Conservation (phyloP, 2,113 vertebrate species). For the Chloropsis hardwickii region DNA sequence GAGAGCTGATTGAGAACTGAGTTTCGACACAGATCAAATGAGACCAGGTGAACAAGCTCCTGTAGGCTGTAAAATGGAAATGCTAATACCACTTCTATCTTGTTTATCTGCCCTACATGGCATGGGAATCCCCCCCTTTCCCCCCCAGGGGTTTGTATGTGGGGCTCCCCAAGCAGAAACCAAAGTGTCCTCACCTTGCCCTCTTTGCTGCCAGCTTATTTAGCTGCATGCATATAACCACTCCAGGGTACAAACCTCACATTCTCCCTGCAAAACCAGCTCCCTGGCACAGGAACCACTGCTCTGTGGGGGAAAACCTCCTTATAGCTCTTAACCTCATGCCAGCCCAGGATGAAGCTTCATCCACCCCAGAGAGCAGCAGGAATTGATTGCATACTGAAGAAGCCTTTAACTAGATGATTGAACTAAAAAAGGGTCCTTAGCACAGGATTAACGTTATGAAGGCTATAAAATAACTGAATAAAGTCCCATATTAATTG, state of each 20-base stretch:
- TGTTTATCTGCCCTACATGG: neutral
- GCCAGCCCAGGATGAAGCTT: neutral
- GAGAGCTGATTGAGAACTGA: neutral
- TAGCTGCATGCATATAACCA: neutral
- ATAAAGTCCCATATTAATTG: neutral
- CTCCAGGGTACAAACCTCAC: neutral
- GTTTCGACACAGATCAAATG: neutral
- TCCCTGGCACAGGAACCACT: neutral
- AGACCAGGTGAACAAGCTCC: neutral
- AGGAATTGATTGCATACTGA: neutral
- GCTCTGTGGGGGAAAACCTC: neutral
- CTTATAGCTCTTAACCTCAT: neutral
- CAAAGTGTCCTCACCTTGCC: neutral
- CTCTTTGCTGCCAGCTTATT: neutral
- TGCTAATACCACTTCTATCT: neutral
- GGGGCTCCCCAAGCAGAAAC: neutral
- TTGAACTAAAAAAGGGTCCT: neutral
- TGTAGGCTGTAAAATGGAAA: neutral
- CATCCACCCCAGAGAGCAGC: neutral
- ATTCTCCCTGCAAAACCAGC: neutral
- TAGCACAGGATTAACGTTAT: constrained; percentile 18
- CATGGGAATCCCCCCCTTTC: neutral
- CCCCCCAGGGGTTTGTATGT: neutral
- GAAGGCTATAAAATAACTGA: constrained; percentile 12
- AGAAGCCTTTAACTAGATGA: constrained; percentile 6